Evolutionary conservation across 2,888 invertebrate genomes (phyloP).

Genomic region (Rotaria macrura): DNA sequence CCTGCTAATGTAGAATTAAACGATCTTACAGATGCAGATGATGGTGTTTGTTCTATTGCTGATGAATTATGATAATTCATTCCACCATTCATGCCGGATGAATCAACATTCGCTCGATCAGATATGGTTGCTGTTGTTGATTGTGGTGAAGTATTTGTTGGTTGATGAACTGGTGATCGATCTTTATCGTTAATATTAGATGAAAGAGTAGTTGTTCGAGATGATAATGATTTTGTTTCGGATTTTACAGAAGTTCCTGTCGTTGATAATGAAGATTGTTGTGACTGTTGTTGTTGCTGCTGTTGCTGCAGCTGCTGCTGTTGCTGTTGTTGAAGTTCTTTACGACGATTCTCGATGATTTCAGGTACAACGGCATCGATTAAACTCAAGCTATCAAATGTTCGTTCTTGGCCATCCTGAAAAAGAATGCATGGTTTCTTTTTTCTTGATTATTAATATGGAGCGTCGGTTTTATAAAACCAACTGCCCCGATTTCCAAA

Average conservation of each 20-base stretch:
- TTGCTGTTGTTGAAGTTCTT: constrained; percentile 1
- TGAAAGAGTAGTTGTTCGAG: neutral
- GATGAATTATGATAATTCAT: neutral
- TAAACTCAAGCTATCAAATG: constrained; percentile 81
- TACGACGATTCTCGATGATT: constrained; percentile 43
- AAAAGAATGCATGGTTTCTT: neutral
- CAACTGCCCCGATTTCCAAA: neutral
- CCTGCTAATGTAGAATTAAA: neutral
- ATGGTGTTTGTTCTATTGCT: neutral
- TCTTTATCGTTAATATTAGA: neutral
- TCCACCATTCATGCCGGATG: neutral
- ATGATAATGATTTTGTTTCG: neutral
- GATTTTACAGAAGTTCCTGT: neutral
- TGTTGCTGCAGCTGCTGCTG: neutral
- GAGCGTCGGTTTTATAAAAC: neutral
- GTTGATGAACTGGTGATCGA: neutral
- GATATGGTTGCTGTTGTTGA: neutral
- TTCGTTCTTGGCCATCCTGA: constrained; percentile 65
- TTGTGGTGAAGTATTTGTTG: neutral
- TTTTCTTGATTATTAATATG: neutral
- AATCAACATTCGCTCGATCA: neutral
- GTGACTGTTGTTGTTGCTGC: neutral
- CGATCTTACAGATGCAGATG: neutral
- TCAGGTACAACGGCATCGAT: constrained; percentile 75
- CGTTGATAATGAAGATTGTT: neutral